Base-by-base conservation (phyloP, 2,113 vertebrate genomes). In the Acrocephalus arundinaceus region DNA sequence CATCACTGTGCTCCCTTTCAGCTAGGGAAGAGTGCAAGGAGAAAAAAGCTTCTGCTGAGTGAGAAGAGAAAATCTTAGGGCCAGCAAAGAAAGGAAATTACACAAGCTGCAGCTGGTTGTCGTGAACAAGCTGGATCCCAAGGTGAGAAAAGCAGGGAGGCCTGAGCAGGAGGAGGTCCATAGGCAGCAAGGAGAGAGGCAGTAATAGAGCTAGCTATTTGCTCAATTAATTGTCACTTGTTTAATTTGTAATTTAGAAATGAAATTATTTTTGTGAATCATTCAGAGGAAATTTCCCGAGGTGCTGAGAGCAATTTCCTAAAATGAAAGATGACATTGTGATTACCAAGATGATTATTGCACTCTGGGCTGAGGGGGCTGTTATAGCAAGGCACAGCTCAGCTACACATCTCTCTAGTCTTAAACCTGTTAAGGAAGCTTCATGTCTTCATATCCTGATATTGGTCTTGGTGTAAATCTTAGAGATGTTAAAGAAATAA, bases 231-330 rank as follows among this genome's bases (percentile, higher is more conserved):
- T 95, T 92, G 68, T 70, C 17, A 79, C 76, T 91, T 46, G 3
- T 91, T 92, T 94, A 85, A 89, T 87, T 96, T 87, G 57, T 79
- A 91, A 85, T 89, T 92, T 91, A 85, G 84, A 89, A 94, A 87
- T 76, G 15, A 82, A 87, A 79, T 85, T 0, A 39, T 78, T 79
- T 84, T 93, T 79, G 62, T 66, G 66, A 89, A 87, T 76, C 73
- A 62, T 75, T 85, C 70, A 33, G 70, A 59, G 8, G 73, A 95
- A 79, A 94, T 89, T 90, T 95, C 68, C 80, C 0, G 7, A 95
- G 87, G 77, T 95, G 85, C 67, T 1, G 6, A 77, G 35, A 87
- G 79, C 54, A 46, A 54, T 79, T 91, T 85, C n/a, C 89, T 87
- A 57, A 87, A 93, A 79, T 91, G 91, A 87, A 92, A 85, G 87